Percentiles rank a stretch among this genome's conserved stretches.
These are phyloP conservation scores for Campodea augens DNA, from an alignment of 1,140 invertebrate genomes.

Conservation along the genomic window DNA sequence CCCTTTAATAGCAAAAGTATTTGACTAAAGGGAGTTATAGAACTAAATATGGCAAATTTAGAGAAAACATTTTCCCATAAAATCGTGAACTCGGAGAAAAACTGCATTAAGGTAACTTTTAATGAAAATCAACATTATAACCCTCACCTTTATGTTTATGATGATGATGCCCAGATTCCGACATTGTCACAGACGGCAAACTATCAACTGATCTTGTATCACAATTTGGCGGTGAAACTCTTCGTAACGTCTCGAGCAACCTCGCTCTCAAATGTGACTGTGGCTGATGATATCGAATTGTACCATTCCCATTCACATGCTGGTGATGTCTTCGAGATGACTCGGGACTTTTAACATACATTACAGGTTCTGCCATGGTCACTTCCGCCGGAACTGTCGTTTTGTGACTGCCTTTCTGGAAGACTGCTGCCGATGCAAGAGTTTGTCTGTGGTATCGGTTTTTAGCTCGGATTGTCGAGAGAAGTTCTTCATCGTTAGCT, in stretches of 20 bases:
- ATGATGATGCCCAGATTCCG: background rate
- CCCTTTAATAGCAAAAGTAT: no score
- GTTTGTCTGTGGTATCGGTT: background rate
- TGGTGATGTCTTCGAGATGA: slow-evolving; percentile 15
- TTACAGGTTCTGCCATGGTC: background rate
- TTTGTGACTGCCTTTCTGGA: slow-evolving; percentile 37
- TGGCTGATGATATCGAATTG: background rate
- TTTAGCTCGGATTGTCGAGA: background rate
- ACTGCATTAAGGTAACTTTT: no score
- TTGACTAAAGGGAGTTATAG: no score
- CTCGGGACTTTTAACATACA: no score
- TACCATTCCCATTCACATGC: slow-evolving; percentile 16
- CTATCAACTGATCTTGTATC: background rate
- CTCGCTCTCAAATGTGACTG: background rate
- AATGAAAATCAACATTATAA: no score
- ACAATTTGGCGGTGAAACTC: background rate
- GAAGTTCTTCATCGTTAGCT: background rate
- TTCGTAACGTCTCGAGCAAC: background rate
- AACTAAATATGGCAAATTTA: no score
- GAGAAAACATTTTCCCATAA: no score
- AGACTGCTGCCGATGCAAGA: slow-evolving; percentile 36
- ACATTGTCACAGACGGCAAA: background rate
- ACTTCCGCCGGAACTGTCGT: slow-evolving; percentile 30
- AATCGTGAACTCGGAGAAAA: no score
- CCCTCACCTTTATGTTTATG: background rate